Evolutionary conservation across 2,888 invertebrate species (phyloP), one percentile per base, ranked within the genome.

Genomic region (Agrotis ipsilon): DNA sequence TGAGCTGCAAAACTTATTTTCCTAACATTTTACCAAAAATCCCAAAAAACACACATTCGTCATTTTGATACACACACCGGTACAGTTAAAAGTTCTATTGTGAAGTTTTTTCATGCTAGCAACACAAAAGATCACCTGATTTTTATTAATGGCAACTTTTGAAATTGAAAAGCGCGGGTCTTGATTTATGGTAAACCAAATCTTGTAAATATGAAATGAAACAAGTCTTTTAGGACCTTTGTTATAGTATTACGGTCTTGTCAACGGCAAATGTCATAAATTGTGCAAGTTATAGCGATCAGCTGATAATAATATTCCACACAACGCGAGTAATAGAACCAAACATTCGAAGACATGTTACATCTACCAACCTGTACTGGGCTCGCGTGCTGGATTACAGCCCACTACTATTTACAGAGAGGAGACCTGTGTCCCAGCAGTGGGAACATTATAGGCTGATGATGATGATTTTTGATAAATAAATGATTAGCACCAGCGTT

Each of bases 101-200:
- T 77, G 0, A 2, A 57, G 1, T 39, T 66, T 80, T 80, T 80
- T 77, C 48, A 32, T 3, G 32, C 18, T 49, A n/a, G 58, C 72
- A 80, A 68, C 77, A 75, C 81, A 80, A 80, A 54, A 24, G 68
- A 73, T 81, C 80, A 77, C 68, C 80, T 77, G 80, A 80, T 75
- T 69, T 70, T 81, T 77, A 70, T 80, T 32, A 54, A 70, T 81
- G 70, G 81, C 64, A 80, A 73, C 24, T 65, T 57, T 62, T 57
- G 6, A n/a, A 46, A 57, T 65, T 63, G 45, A 68, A 65, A 62
- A 67, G 52, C n/a, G 46, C n/a, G 19, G 62, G 24, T 21, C 5
- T 13, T 73, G 66, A 73, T 73, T 72, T 73, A 73, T 72, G 32
- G 32, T 1, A 6, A 48, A 1, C 48, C 27, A 57, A 16, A 64